Conservation (phyloP, 2,888 invertebrate genomes). For the Tridacna crocea region DNA sequence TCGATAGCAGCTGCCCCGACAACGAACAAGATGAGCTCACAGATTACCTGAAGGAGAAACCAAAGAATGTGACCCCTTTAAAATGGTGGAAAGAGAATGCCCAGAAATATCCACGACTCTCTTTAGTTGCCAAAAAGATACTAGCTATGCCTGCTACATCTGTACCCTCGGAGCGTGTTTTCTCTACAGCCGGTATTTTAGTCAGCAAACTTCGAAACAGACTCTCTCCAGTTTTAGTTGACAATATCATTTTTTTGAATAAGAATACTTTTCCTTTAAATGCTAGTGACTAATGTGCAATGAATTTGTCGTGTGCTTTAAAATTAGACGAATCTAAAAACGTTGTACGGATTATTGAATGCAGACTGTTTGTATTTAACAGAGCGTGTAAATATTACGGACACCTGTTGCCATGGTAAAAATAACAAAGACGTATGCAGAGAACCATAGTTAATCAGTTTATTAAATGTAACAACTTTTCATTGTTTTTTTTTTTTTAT, state of each 20-base stretch:
- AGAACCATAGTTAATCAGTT: no score
- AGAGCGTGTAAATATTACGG: no score
- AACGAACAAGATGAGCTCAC: conserved; percentile 12
- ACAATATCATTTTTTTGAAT: conserved; percentile 13
- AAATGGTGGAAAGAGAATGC: conserved; percentile 30
- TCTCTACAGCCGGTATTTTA: conserved; percentile 23
- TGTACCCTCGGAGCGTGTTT: conserved; percentile 32
- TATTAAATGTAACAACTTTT: no score
- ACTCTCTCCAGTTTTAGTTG: conserved; percentile 4
- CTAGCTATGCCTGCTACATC: conserved; percentile 32
- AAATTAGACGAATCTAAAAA: no score
- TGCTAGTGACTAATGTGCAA: conserved; percentile 2
- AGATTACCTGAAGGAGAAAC: conserved; percentile 8
- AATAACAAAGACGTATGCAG: no score
- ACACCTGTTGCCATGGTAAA: no score
- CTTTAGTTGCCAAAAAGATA: conserved; percentile 22
- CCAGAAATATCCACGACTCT: conserved; percentile 8
- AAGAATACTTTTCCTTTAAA: not conserved
- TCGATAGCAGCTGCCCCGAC: conserved; percentile 3
- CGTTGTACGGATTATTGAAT: no score
- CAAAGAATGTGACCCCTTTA: conserved; percentile 5
- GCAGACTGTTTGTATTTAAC: no score
- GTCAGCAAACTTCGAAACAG: conserved; percentile 30
- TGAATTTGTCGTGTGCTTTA: no score
- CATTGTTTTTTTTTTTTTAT: no score